Base-by-base conservation (phyloP, 2,888 invertebrate species). In the Bugulina stolonifera region DNA sequence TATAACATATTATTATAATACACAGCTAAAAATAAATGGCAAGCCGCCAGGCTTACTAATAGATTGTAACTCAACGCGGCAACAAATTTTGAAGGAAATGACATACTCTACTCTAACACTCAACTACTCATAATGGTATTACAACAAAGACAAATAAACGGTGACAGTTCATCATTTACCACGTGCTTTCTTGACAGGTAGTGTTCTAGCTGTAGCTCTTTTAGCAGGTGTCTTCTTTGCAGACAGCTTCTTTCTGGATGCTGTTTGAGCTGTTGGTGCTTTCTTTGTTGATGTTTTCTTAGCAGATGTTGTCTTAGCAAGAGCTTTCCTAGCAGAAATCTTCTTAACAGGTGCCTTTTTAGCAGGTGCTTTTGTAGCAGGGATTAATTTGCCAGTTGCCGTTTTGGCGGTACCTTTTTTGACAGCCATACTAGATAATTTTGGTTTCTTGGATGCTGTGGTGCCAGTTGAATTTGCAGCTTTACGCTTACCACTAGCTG, bases 221-320 rank as follows among this genome's bases (percentile, higher is more conserved):
- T 57, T 57, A 25, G 57, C 57, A 23, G 25, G 57, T 57, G 57
- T 25, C 23, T 57, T 57, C 23, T 57, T 57, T 18, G 23, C 57
- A 23, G 25, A 25, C 23, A 25, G 5, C 10, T 57, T 57, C 57
- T 57, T 57, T n/a, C n/a, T 25, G 14, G 57, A 5, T 57, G 57
- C 57, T 57, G 5, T 57, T n/a, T 57, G 14, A 5, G 57, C 23
- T 14, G 23, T n/a, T 5, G 57, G 25, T 23, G 25, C 57, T 57
- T 57, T 57, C 57, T 57, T 57, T 18, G 57, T 25, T 5, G 57
- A 25, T 57, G 57, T n/a, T 23, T 57, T 57, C 23, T 57, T 57
- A 23, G 23, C 57, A 25, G 57, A 23, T 14, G 57, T 5, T 23
- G 14, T 57, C 23, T 5, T 57, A 23, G 57, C 57, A n/a, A n/a